Evolutionary conservation across 2,888 invertebrate genomes (phyloP).

Genomic region (Willowsia nigromaculata): DNA sequence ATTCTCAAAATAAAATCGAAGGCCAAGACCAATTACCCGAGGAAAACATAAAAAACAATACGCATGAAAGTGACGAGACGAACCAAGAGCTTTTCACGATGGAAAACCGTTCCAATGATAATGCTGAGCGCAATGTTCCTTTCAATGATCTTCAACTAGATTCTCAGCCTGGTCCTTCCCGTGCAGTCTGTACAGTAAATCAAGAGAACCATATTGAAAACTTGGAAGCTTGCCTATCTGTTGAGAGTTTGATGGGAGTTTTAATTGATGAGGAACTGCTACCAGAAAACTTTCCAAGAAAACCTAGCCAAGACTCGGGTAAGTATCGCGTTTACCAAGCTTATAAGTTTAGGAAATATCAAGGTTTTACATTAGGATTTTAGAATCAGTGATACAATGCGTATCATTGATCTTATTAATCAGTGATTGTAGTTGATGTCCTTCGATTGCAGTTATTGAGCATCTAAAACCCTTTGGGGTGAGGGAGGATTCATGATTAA

Average conservation of each 20-base stretch:
- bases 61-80: neutral
- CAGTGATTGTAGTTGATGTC: too few species aligned
- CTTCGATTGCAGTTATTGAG: too few species aligned
- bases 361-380: too few species aligned
- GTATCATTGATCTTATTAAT: too few species aligned
- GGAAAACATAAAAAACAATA: neutral
- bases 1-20: constrained; percentile 51
- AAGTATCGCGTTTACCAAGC: neutral
- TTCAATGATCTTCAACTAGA: neutral
- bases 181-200: neutral
- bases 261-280: constrained; percentile 60
- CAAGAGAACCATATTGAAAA: neutral
- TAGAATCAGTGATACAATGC: too few species aligned
- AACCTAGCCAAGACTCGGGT: constrained; percentile 79
- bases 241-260: constrained; percentile 42
- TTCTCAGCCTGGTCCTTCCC: neutral
- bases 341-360: too few species aligned
- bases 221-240: constrained; percentile 32
- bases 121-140: neutral
- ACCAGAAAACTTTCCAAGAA: constrained; percentile 75
- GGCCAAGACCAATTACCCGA: constrained; percentile 24
- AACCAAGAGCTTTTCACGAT: neutral
- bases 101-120: neutral
- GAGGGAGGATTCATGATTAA: too few species aligned
- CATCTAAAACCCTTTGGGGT: too few species aligned